Evolutionary conservation across 2,888 invertebrate genomes (phyloP).

Genomic region (Pristionchus mayeri): DNA sequence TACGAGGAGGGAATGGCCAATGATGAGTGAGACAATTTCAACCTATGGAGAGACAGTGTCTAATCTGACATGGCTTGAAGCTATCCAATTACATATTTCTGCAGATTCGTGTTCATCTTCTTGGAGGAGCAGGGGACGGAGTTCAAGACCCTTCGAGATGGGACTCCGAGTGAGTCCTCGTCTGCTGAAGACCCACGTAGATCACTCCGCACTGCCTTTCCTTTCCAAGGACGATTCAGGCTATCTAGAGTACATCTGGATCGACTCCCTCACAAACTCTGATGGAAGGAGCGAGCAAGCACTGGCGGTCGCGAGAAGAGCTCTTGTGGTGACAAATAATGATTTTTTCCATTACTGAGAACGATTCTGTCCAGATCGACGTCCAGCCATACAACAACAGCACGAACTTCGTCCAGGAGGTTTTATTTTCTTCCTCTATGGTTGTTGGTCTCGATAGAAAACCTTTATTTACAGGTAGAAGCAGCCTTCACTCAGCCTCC

Average conservation of each 20-base stretch:
- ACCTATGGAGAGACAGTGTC: not conserved
- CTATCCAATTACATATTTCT: not conserved
- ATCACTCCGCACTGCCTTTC: not conserved
- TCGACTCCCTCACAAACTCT: not conserved
- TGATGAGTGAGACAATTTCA: not conserved
- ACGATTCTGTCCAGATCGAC: not conserved
- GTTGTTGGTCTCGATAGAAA: too few relatives aligned
- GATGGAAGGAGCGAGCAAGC: constrained; percentile 1
- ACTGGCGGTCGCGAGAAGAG: not conserved
- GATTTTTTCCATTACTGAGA: not conserved
- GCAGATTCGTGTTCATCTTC: constrained; percentile 25
- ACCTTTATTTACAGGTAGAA: not conserved
- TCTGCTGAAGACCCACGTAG: not conserved
- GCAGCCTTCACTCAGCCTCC: constrained; percentile 53
- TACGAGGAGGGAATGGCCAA: constrained; percentile 40
- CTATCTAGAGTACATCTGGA: constrained; percentile 43
- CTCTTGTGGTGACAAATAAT: not conserved
- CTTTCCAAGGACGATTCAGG: constrained; percentile 1
- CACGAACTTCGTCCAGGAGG: constrained; percentile 40
- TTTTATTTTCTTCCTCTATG: constrained; percentile 11
- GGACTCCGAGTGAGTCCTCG: not conserved
- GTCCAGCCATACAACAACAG: constrained; percentile 15
- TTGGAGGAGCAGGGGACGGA: constrained; percentile 20
- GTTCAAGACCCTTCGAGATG: not conserved
- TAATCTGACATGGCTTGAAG: too few relatives aligned